These are phyloP conservation scores for Nerophis ophidion DNA, from an alignment of 2,113 vertebrate genomes.

Conservation along the genomic window DNA sequence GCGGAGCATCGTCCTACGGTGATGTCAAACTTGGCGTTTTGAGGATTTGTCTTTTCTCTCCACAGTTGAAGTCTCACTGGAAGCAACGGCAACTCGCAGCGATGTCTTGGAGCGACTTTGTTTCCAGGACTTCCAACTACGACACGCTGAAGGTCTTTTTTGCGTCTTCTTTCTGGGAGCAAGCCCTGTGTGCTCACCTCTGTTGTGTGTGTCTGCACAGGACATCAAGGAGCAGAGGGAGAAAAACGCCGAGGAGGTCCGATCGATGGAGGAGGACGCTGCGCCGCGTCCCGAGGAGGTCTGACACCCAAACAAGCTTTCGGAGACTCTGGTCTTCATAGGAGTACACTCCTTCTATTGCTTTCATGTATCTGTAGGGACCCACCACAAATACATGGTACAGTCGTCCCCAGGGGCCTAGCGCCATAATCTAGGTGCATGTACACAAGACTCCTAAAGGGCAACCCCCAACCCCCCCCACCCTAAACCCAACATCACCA, in stretches of 20 bases:
- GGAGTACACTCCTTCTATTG: slow-evolving; percentile 1
- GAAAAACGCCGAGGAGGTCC: slow-evolving; percentile 65
- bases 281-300: slow-evolving; percentile 64
- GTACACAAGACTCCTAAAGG: too few relatives aligned
- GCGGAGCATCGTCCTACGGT: slow-evolving; percentile 1
- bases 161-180: background rate
- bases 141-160: slow-evolving; percentile 82
- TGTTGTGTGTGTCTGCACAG: slow-evolving; percentile 56
- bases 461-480: too few relatives aligned
- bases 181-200: background rate
- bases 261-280: slow-evolving; percentile 34
- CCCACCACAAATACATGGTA: too few relatives aligned
- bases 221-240: slow-evolving; percentile 78
- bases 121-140: slow-evolving; percentile 81
- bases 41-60: slow-evolving; percentile 26
- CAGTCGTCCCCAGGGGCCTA: too few relatives aligned
- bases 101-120: slow-evolving; percentile 79
- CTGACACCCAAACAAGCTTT: slow-evolving; percentile 64
- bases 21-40: background rate
- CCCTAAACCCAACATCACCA: too few relatives aligned
- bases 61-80: slow-evolving; percentile 73
- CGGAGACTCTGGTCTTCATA: background rate
- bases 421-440: too few relatives aligned
- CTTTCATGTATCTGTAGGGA: slow-evolving; percentile 26
- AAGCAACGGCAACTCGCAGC: slow-evolving; percentile 74